A percentile compares a stretch with the other conserved stretches of the same genome.
These are phyloP conservation scores for Cossypha niveicapilla DNA, from an alignment of 2,797 vertebrate genomes.

Conservation along the genomic window DNA sequence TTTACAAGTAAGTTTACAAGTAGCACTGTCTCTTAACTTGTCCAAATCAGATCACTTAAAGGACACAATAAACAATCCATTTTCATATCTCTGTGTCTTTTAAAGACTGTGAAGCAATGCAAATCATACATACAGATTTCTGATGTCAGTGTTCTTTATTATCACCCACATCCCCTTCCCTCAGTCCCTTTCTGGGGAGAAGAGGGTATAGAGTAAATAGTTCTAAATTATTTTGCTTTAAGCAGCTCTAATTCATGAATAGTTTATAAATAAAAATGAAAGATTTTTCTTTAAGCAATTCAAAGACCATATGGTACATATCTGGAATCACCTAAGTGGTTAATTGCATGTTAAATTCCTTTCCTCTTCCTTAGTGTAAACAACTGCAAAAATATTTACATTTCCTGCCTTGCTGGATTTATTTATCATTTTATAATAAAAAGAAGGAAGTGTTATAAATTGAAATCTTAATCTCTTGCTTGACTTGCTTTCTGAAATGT, in stretches of 20 bases:
- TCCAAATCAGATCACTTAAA: not conserved
- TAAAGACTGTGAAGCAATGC: not conserved
- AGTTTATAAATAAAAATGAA: conserved; percentile 57
- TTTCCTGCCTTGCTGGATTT: conserved; percentile 74
- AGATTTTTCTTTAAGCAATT: conserved; percentile 66
- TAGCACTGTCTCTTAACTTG: not conserved
- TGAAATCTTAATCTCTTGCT: conserved; percentile 74
- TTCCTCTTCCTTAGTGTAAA: conserved; percentile 75
- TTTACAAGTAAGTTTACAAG: not conserved
- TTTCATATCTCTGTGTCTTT: not conserved
- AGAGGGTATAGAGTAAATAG: not conserved
- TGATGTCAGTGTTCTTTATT: not conserved
- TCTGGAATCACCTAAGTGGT: conserved; percentile 78
- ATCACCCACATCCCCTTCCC: not conserved
- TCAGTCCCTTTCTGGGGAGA: not conserved
- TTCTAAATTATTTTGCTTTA: not conserved
- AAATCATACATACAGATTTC: not conserved
- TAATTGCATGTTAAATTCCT: conserved; percentile 81
- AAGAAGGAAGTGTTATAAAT: conserved; percentile 79
- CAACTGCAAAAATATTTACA: conserved; percentile 79
- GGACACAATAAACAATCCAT: not conserved
- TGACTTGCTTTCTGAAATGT: conserved; percentile 72
- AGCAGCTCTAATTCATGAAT: not conserved
- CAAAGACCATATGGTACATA: conserved; percentile 73
- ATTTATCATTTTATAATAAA: conserved; percentile 78